phyloP scores from a whole-genome alignment of 2,797 vertebrate genomes.

The Pristis pectinata region DNA sequence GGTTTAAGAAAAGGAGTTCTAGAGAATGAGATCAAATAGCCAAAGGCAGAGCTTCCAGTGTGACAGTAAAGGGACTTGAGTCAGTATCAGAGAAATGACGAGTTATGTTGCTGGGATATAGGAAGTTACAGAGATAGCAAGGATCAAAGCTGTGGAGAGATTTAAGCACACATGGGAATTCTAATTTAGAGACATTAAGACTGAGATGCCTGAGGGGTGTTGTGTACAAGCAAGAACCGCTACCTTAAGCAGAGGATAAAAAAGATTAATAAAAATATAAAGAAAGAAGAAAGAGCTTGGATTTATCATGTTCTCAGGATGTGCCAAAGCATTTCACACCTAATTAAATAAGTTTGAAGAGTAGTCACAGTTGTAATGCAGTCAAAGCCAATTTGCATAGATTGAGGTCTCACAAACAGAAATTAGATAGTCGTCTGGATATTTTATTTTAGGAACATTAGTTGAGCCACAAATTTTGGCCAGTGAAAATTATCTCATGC shows the following conservation, averaged over 20 bases:
- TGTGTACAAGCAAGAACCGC: background rate
- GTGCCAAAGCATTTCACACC: background rate
- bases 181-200: background rate
- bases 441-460: background rate
- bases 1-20: background rate
- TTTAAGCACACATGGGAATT: background rate
- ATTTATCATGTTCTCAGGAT: background rate
- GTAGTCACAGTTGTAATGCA: background rate
- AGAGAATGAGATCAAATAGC: background rate
- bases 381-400: background rate
- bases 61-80: too few relatives aligned
- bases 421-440: background rate
- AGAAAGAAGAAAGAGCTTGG: background rate
- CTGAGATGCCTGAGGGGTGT: background rate
- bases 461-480: background rate
- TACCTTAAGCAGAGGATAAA: background rate
- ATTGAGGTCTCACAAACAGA: background rate
- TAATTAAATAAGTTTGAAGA: background rate
- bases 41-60: background rate
- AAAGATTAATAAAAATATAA: background rate
- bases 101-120: background rate
- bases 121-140: too few relatives aligned
- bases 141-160: too few relatives aligned
- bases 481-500: background rate
- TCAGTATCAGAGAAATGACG: background rate